Conservation (phyloP, 2,113 vertebrate species). For the Notarius quadriscutis region DNA sequence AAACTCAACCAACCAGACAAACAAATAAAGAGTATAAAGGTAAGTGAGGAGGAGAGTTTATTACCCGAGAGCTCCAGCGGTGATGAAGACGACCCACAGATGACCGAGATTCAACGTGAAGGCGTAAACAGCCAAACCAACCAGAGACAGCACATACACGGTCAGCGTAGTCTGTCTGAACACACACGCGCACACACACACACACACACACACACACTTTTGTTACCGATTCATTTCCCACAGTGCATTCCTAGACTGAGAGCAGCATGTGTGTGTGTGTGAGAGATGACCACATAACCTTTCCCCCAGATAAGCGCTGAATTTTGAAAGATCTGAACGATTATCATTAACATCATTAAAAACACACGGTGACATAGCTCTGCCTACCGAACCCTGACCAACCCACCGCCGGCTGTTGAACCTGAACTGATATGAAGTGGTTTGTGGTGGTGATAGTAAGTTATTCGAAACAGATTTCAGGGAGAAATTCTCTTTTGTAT, state of each 20-base stretch:
- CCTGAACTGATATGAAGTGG: not conserved
- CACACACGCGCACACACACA: not conserved
- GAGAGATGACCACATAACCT: not conserved
- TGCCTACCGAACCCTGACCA: not conserved
- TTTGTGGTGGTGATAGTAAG: no score
- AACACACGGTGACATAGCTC: not conserved
- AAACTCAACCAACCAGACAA: not conserved
- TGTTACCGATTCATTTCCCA: not conserved
- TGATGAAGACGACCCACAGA: constrained; percentile 92
- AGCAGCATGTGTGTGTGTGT: no score
- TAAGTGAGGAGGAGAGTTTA: not conserved
- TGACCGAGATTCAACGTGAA: constrained; percentile 80
- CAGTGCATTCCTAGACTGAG: not conserved
- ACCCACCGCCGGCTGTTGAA: not conserved
- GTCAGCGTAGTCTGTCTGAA: constrained; percentile 84
- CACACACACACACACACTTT: not conserved
- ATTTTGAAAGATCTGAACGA: not conserved
- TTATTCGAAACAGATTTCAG: not conserved
- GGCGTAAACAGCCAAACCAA: constrained; percentile 84
- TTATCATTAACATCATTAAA: not conserved
- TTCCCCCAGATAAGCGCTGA: not conserved
- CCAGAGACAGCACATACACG: constrained; percentile 83
- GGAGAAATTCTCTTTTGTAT: not conserved
- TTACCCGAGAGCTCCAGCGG: constrained; percentile 85
- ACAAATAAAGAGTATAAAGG: not conserved